Evolutionary conservation across 2,888 invertebrate species (phyloP).

Genomic region (Ophonus ardosiacus): DNA sequence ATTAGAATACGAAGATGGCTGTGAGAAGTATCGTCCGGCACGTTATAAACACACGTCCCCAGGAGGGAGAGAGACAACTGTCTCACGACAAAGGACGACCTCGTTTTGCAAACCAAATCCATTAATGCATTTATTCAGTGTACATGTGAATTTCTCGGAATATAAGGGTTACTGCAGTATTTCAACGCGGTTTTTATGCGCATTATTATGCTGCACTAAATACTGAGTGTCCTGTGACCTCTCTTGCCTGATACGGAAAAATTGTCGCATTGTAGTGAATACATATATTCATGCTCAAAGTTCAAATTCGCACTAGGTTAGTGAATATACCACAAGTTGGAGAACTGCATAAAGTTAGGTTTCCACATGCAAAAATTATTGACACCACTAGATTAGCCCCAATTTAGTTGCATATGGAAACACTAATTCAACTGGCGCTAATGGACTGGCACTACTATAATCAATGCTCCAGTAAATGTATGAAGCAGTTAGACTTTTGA

Average conservation of each 20-base stretch:
- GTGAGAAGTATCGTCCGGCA: background rate
- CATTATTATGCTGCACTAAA: slow-evolving; percentile 53
- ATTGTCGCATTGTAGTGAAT: slow-evolving; percentile 1
- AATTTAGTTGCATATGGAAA: too few species aligned
- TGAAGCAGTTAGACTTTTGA: too few species aligned
- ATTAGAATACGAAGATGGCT: slow-evolving; percentile 11
- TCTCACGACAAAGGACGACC: slow-evolving; percentile 31
- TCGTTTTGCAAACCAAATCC: slow-evolving; percentile 60
- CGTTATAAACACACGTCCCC: background rate
- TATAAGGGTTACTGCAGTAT: slow-evolving; percentile 52
- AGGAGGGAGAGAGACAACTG: background rate
- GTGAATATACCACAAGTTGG: too few species aligned
- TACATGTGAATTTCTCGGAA: slow-evolving; percentile 56
- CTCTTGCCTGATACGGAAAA: slow-evolving; percentile 1
- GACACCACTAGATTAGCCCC: too few species aligned
- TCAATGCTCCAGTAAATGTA: too few species aligned
- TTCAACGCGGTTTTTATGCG: slow-evolving; percentile 51
- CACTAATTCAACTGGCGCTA: too few species aligned
- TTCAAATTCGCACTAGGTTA: too few species aligned
- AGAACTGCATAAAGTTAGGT: too few species aligned
- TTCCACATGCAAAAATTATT: too few species aligned
- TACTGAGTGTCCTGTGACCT: slow-evolving; percentile 21
- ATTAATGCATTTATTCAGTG: slow-evolving; percentile 63
- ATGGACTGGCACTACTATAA: too few species aligned
- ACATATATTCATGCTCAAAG: background rate